Evolutionary conservation across 2,888 invertebrate genomes (phyloP).

Genomic region (Trissolcus japonicus): DNA sequence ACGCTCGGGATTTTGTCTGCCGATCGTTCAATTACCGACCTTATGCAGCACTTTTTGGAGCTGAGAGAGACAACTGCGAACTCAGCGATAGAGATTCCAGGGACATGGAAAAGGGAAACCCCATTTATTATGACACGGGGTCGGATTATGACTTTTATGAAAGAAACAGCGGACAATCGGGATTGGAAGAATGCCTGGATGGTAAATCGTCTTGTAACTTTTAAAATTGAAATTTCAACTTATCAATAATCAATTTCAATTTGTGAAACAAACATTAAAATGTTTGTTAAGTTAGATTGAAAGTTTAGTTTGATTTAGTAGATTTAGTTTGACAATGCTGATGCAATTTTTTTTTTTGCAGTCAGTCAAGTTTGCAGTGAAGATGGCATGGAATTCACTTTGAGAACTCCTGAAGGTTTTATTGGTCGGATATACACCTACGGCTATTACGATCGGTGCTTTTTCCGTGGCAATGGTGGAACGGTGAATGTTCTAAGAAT

Average conservation of each 20-base stretch:
- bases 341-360: no score
- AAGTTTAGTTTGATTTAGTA: no score
- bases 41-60: constrained; percentile 79
- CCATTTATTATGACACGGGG: constrained; percentile 88
- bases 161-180: constrained; percentile 84
- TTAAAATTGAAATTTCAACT: no score
- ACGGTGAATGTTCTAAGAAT: constrained; percentile 89
- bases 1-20: constrained; percentile 81
- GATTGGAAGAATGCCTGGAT: constrained; percentile 88
- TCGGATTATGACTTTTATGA: constrained; percentile 93
- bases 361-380: constrained; percentile 94
- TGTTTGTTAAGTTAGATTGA: no score
- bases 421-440: constrained; percentile 93
- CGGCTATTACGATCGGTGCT: constrained; percentile 92
- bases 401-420: constrained; percentile 92
- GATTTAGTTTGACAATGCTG: no score
- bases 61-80: constrained; percentile 90
- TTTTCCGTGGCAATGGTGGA: constrained; percentile 93
- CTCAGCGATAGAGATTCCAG: constrained; percentile 90
- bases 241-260: no score
- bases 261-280: no score
- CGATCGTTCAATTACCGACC: constrained; percentile 85
- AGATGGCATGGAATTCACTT: constrained; percentile 95
- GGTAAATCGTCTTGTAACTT: constrained; percentile 81
- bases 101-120: constrained; percentile 89